phyloP scores from a whole-genome alignment of 2,888 invertebrate genomes.

The Lasioglossum lativentre region DNA sequence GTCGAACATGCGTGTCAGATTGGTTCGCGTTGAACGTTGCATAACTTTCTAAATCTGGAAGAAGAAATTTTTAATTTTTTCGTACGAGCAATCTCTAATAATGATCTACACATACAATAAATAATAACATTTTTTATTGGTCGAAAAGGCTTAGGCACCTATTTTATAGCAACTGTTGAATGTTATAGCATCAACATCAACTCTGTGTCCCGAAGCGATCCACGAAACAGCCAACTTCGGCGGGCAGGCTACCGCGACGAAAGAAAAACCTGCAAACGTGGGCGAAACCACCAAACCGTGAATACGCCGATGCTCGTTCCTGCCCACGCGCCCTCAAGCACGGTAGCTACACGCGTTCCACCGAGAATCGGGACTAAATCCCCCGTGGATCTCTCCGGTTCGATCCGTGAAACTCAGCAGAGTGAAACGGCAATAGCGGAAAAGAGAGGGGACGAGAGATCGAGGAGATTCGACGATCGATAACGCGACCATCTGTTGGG shows the following conservation, averaged over 20 bases:
- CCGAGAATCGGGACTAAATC: slow-evolving; percentile 59
- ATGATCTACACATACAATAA: no score
- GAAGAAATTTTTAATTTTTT: not conserved
- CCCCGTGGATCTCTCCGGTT: slow-evolving; percentile 19
- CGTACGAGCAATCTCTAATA: no score
- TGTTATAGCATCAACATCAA: no score
- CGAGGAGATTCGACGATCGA: slow-evolving; percentile 26
- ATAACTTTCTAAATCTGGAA: not conserved
- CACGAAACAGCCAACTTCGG: slow-evolving; percentile 10
- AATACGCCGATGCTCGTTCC: slow-evolving; percentile 45
- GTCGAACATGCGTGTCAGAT: not conserved
- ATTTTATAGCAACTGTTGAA: no score
- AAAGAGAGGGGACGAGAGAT: slow-evolving; percentile 17
- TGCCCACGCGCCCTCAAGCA: slow-evolving; percentile 61
- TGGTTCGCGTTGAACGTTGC: not conserved
- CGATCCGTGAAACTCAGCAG: slow-evolving; percentile 24
- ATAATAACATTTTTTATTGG: no score
- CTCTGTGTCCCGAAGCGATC: not conserved
- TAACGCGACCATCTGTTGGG: slow-evolving; percentile 16
- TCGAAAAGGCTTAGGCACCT: no score
- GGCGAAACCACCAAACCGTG: slow-evolving; percentile 59
- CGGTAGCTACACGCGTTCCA: slow-evolving; percentile 63
- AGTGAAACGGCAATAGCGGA: not conserved
- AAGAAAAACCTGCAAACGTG: slow-evolving; percentile 46
- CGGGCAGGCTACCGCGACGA: slow-evolving; percentile 37